These are phyloP conservation scores for Leptinotarsa undecemlineata DNA, from an alignment of 1,140 invertebrate species.

Conservation along the genomic window DNA sequence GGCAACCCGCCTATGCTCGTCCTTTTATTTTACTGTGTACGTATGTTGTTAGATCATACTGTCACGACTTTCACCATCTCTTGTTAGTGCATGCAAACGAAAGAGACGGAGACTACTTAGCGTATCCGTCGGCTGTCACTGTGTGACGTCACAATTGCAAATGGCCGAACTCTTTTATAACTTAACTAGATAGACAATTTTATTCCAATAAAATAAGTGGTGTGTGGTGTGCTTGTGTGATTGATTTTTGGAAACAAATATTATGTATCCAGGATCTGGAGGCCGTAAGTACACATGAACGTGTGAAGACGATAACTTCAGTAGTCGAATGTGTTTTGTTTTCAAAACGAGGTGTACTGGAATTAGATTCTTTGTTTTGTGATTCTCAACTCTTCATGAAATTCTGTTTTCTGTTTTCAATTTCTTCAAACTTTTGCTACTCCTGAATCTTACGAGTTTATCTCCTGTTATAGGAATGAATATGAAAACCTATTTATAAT, in stretches of 20 bases:
- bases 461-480: too few species aligned
- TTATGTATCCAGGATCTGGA: slow-evolving; percentile 52
- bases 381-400: slow-evolving; percentile 12
- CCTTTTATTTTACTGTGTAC: too few species aligned
- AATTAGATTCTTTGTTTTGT: slow-evolving; percentile 38
- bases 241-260: slow-evolving; percentile 40
- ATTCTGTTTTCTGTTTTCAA: not conserved
- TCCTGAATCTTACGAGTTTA: too few species aligned
- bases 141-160: slow-evolving; percentile 46
- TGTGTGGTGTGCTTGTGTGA: slow-evolving; percentile 52
- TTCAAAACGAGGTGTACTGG: slow-evolving; percentile 23
- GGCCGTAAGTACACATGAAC: slow-evolving; percentile 49
- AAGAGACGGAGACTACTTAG: not conserved
- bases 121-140: not conserved
- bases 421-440: not conserved
- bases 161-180: slow-evolving; percentile 53
- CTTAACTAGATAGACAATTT: slow-evolving; percentile 48
- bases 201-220: slow-evolving; percentile 47
- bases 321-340: slow-evolving; percentile 29
- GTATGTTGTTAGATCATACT: too few species aligned
- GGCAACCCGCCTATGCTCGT: not conserved
- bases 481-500: not conserved
- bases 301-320: too few species aligned
- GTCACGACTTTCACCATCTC: not conserved
- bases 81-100: not conserved